Percentiles rank a stretch among this genome's conserved stretches.
phyloP scores from a whole-genome alignment of 2,113 vertebrate genomes.

The Eira barbara region DNA sequence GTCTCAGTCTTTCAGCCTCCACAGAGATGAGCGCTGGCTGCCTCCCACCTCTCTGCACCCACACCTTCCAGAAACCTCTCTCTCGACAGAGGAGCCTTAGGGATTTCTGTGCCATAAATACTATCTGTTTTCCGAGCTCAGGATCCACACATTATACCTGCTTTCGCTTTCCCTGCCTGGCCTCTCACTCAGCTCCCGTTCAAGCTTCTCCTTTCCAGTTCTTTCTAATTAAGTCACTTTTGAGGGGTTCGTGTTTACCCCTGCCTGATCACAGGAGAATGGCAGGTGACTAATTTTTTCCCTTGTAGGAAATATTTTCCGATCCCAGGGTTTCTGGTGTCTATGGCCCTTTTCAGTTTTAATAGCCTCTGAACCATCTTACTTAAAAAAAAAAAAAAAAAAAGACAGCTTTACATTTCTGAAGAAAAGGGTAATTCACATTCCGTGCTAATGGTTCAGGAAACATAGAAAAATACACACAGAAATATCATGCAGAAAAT shows the following conservation, averaged over 20 bases:
- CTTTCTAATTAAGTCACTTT: constrained; percentile 7
- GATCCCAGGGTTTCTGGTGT: neutral
- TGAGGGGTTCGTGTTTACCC: neutral
- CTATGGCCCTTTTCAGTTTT: neutral
- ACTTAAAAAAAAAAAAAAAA: neutral
- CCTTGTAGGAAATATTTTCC: neutral
- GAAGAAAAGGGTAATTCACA: neutral
- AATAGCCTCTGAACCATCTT: neutral
- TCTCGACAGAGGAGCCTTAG: constrained; percentile 42
- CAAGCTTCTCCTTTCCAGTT: neutral
- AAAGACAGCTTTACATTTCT: neutral
- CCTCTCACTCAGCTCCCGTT: neutral
- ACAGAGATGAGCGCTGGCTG: neutral
- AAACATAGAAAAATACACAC: neutral
- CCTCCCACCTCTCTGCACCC: neutral
- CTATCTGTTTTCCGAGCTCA: constrained; percentile 50
- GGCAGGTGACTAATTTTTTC: constrained; percentile 12
- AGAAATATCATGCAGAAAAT: neutral
- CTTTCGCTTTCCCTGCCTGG: neutral
- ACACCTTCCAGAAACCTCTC: constrained; percentile 62
- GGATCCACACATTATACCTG: neutral
- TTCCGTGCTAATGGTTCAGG: neutral
- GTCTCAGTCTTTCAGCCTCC: neutral
- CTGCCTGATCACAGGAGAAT: neutral
- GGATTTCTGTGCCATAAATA: constrained; percentile 66